Evolutionary conservation across 2,797 vertebrate genomes (phyloP).

Genomic region (Lophotriccus pileatus): DNA sequence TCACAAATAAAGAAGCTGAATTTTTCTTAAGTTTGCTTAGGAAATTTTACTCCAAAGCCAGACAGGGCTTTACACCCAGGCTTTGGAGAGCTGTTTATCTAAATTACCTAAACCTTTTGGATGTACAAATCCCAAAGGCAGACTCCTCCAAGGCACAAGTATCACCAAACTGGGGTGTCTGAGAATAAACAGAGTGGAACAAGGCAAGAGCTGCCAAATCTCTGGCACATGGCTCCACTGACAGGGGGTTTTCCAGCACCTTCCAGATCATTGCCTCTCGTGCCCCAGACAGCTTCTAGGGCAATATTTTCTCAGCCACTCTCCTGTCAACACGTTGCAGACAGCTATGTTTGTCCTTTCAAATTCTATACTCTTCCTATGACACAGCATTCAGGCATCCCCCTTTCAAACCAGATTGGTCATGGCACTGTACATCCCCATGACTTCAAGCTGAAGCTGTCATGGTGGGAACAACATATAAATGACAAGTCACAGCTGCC

Average conservation of each 20-base stretch:
- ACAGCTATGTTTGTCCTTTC: not conserved
- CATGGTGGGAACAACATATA: not conserved
- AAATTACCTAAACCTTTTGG: not conserved
- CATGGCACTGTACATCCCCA: not conserved
- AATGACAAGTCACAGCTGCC: not conserved
- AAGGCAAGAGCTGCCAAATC: not conserved
- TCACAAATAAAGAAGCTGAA: not conserved
- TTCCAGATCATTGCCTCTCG: not conserved
- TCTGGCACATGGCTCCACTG: rapidly evolving
- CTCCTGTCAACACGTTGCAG: not conserved
- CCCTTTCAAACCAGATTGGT: not conserved
- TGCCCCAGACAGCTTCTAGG: not conserved
- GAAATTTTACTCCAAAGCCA: not conserved
- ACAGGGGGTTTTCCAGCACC: not conserved
- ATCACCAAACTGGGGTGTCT: rapidly evolving
- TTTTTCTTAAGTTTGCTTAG: not conserved
- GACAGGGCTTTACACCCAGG: not conserved
- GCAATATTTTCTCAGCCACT: not conserved
- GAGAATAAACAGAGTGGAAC: not conserved
- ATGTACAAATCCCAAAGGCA: not conserved
- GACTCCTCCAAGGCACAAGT: not conserved
- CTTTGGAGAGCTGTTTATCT: not conserved
- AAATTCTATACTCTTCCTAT: not conserved
- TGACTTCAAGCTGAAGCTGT: not conserved
- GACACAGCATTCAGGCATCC: conserved; percentile 30